Evolutionary conservation across 2,888 invertebrate species (phyloP), one percentile per base, ranked within the genome.

Genomic region (Ariolimax columbianus): DNA sequence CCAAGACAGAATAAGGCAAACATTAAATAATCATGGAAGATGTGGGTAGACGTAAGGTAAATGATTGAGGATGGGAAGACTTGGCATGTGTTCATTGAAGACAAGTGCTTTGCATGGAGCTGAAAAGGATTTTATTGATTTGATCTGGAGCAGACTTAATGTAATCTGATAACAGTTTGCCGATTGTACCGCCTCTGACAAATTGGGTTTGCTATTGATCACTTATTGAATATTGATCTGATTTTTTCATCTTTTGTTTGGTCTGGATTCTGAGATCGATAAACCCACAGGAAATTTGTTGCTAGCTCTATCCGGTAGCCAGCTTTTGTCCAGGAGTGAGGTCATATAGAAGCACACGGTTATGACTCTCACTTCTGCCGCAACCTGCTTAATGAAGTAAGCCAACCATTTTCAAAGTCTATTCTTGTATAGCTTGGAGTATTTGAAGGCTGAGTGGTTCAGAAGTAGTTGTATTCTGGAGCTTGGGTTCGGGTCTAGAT

Each of bases 181-280:
- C 75, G 17, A 14, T 14, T 19, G 23, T n/a, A 40, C 72, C 4
- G n/a, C 40, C 0, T 40, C 40, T 72, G 23, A 55, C 26, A 36
- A n/a, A 23, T 38, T 38, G 38, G 36, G 23, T 72, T 51, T 51
- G 51, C 55, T 33, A 72, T 82, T 55, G 82, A 82, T 82, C 82
- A 43, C 23, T 55, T 38, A 73, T 82, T 81, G 70, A 81, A n/a
- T 81, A 81, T 81, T 82, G 82, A 82, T 82, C 59, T 77, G 59
- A 59, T 36, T 78, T 73, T n/a, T 38, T 19, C 70, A 17, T 47
- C 30, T 2, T n/a, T 47, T 73, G 23, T 73, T 73, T 73, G n/a
- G 66, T 63, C 43, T 38, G n/a, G 9, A 43, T 79, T 77, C 77
- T 77, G 51, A 11, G 66, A n/a, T 79, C 79, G 40, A 66, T 79